Conservation (phyloP, 2,888 invertebrate genomes). For the Sceliomorpha sp. region DNA sequence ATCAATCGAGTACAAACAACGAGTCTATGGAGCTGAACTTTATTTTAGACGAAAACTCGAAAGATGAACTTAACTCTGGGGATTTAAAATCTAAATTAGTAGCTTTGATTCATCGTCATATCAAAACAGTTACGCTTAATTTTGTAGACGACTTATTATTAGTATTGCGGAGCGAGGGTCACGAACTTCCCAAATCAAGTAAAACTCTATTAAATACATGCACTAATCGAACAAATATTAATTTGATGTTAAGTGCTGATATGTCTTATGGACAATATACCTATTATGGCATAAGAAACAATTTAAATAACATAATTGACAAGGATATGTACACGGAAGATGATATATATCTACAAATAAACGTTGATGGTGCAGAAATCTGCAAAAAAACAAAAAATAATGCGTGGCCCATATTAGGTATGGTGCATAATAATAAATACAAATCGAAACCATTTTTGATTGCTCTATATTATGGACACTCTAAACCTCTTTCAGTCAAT, state of each 20-base stretch:
- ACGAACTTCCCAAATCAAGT: conserved; percentile 2
- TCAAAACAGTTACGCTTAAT: conserved; percentile 1
- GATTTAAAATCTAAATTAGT: conserved; percentile 5
- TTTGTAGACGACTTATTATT: conserved; percentile 6
- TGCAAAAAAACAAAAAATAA: conserved; percentile 10
- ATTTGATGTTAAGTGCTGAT: conserved; percentile 5
- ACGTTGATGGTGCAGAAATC: conserved; percentile 15
- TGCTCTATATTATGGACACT: conserved; percentile 7
- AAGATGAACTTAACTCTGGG: conserved; percentile 1
- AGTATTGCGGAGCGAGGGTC: not conserved
- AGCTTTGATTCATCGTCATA: conserved; percentile 1
- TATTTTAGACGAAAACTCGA: conserved; percentile 2
- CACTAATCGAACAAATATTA: not conserved
- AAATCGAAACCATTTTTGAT: conserved; percentile 9
- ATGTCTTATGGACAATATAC: conserved; percentile 4
- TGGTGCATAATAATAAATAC: conserved; percentile 2
- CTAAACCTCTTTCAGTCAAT: conserved; percentile 8
- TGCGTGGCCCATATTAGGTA: conserved; percentile 4
- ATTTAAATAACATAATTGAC: conserved; percentile 1
- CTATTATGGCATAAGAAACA: conserved; percentile 10
- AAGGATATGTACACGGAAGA: not conserved
- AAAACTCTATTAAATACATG: conserved; percentile 3
- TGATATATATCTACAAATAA: not conserved
- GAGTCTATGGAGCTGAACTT: not conserved
- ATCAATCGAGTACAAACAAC: conserved; percentile 2